Evolutionary conservation across 2,888 invertebrate species (phyloP).

Genomic region (Catotricha subobsoleta): DNA sequence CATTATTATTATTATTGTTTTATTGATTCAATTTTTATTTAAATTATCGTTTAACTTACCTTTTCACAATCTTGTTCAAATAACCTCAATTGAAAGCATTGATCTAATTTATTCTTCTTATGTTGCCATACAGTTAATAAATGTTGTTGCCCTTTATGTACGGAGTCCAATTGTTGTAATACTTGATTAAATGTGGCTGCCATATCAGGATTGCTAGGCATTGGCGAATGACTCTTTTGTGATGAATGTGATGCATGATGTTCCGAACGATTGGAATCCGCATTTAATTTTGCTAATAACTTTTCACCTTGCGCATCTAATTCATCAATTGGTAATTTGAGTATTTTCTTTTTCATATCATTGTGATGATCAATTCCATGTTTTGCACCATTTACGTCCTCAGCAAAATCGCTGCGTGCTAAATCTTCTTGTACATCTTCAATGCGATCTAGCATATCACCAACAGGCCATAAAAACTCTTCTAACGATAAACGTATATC

Average conservation of each 20-base stretch:
- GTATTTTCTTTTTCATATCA: conserved; percentile 83
- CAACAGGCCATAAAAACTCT: conserved; percentile 90
- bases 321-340: conserved; percentile 85
- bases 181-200: conserved; percentile 47
- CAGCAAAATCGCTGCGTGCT: conserved; percentile 82
- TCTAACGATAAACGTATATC: conserved; percentile 86
- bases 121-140: conserved; percentile 87
- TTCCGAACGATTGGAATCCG: conserved; percentile 9
- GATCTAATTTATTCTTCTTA: conserved; percentile 85
- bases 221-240: conserved; percentile 12
- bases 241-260: conserved; percentile 12
- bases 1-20: no score
- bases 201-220: conserved; percentile 27
- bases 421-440: conserved; percentile 89
- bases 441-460: conserved; percentile 77
- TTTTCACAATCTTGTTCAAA: conserved; percentile 97
- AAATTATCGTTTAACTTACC: conserved; percentile 28
- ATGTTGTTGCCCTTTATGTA: conserved; percentile 79
- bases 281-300: conserved; percentile 28
- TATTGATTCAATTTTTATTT: no score
- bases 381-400: conserved; percentile 83
- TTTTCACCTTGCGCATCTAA: conserved; percentile 73
- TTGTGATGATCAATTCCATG: conserved; percentile 84
- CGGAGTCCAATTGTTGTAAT: conserved; percentile 66
- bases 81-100: conserved; percentile 85